Conservation (phyloP, 2,888 invertebrate genomes). For the Tanypteryx hageni region DNA sequence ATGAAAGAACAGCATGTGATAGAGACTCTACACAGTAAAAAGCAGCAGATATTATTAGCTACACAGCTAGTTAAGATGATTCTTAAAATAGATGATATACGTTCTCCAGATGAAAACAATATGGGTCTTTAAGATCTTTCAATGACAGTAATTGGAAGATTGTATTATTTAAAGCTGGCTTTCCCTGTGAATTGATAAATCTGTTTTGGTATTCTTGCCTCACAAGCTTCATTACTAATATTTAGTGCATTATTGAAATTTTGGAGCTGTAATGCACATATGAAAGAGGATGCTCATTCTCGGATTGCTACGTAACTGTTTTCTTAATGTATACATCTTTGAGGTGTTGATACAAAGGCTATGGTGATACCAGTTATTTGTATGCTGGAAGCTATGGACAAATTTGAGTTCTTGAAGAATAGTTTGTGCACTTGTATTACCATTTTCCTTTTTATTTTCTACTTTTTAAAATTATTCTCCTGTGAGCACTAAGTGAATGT, state of each 20-base stretch:
- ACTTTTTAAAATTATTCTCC: too few relatives aligned
- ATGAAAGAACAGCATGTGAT: slow-evolving; percentile 97
- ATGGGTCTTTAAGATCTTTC: slow-evolving; percentile 22
- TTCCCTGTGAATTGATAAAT: not conserved
- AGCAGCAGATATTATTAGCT: slow-evolving; percentile 96
- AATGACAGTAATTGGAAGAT: not conserved
- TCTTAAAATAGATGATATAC: slow-evolving; percentile 98
- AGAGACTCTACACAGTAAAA: slow-evolving; percentile 97
- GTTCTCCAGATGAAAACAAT: slow-evolving; percentile 75
- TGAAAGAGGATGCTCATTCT: too few relatives aligned
- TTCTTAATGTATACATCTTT: too few relatives aligned
- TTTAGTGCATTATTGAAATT: not conserved
- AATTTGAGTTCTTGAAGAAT: too few relatives aligned
- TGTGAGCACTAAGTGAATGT: too few relatives aligned
- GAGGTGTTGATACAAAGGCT: too few relatives aligned
- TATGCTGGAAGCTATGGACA: too few relatives aligned
- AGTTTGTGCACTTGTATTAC: too few relatives aligned
- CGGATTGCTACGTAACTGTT: too few relatives aligned
- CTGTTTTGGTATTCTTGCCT: not conserved
- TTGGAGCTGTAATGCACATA: too few relatives aligned
- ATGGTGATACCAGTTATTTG: too few relatives aligned
- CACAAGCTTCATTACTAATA: slow-evolving; percentile 3
- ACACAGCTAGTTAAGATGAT: slow-evolving; percentile 99
- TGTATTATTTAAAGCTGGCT: not conserved
- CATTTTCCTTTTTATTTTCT: too few relatives aligned